phyloP scores from a whole-genome alignment of 1,140 invertebrate species.

The Hesperophylax magnus region DNA sequence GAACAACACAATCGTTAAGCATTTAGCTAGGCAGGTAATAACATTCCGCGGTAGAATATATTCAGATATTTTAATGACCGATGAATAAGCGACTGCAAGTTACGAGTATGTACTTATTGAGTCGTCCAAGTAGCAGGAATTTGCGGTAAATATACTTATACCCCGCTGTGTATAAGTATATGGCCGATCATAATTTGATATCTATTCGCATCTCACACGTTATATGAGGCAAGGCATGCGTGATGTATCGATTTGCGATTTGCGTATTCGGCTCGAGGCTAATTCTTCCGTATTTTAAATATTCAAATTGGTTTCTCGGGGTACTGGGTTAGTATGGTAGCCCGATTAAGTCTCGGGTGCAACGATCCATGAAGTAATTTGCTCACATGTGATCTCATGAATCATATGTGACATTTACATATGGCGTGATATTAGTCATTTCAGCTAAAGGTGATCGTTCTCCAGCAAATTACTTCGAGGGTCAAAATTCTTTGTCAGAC shows the following conservation, averaged over 20 bases:
- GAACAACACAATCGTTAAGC: neutral
- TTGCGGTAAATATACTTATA: slow-evolving; percentile 6
- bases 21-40: neutral
- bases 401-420: slow-evolving; percentile 23
- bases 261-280: slow-evolving; percentile 12
- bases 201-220: neutral
- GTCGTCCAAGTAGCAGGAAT: neutral
- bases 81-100: neutral
- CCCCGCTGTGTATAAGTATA: neutral
- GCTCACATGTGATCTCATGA: slow-evolving; percentile 15
- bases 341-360: slow-evolving; percentile 13
- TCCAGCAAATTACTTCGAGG: neutral
- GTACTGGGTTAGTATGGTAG: slow-evolving; percentile 32
- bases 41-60: neutral
- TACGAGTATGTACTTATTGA: neutral
- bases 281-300: slow-evolving; percentile 4
- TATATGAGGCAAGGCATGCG: slow-evolving; percentile 9
- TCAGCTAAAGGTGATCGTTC: slow-evolving; percentile 13
- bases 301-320: slow-evolving; percentile 12
- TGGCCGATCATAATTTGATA: neutral
- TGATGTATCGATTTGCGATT: slow-evolving; percentile 29
- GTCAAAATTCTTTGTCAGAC: slow-evolving; percentile 12
- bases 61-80: neutral
- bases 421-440: slow-evolving; percentile 20
- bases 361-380: slow-evolving; percentile 26